phyloP scores from a whole-genome alignment of 1,140 invertebrate genomes.

The Pinna nobilis region DNA sequence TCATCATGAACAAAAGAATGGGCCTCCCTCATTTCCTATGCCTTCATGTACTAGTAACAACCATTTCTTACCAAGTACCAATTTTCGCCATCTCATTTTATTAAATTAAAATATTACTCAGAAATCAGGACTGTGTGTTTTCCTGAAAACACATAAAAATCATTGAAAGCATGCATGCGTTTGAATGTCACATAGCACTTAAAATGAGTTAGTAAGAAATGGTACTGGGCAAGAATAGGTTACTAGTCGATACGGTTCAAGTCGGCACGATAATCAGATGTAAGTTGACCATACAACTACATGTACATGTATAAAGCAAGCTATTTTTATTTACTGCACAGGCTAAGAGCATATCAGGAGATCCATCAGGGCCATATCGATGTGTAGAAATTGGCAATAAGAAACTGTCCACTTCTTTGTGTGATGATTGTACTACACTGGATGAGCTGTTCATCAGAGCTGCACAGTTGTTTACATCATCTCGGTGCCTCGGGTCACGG shows the following conservation, averaged over 20 bases:
- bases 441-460: conserved; percentile 90
- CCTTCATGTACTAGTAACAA: too few species aligned
- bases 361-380: conserved; percentile 62
- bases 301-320: background rate
- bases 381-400: conserved; percentile 57
- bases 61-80: too few species aligned
- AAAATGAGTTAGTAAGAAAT: background rate
- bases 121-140: too few species aligned
- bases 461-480: conserved; percentile 79
- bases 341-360: conserved; percentile 51
- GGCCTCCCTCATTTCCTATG: too few species aligned
- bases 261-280: background rate
- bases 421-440: conserved; percentile 88
- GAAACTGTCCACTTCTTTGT: conserved; percentile 60
- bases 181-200: background rate
- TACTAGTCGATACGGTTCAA: background rate
- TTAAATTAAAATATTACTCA: too few species aligned
- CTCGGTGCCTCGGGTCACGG: conserved; percentile 91
- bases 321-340: conserved; percentile 10
- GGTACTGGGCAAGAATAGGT: background rate
- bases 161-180: too few species aligned
- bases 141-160: background rate
- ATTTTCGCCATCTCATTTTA: too few species aligned
- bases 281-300: background rate
- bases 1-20: too few species aligned